Evolutionary conservation across 2,888 invertebrate species (phyloP), one percentile per base, ranked within the genome.

Genomic region (Pollenia amentaria): DNA sequence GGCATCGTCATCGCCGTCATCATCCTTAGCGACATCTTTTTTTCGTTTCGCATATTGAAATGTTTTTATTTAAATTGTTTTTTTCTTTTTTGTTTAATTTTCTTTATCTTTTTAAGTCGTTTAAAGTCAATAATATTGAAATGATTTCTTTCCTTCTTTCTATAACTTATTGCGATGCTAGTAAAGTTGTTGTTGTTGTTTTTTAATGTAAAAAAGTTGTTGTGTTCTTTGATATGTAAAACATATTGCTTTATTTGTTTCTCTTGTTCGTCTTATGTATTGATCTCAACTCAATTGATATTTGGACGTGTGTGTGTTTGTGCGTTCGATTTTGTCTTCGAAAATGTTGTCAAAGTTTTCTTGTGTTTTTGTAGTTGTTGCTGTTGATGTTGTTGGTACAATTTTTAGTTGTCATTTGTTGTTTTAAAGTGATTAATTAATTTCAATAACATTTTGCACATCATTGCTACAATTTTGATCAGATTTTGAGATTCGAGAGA

Each of bases 361-460:
- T 29, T 29, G 29, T 60, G 65, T 55, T 21, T 69, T 60, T 42
- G 48, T 79, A 53, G 62, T 72, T 53, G 55, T 75, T 55, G 69
- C 79, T 84, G 16, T 51, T 77, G 55, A 51, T 46, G 48, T 69
- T 78, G 53, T 73, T 87, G 51, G 65, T 78, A 62, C 16, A 78
- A 65, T 84, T 76, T 69, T 73, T 73, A 78, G 84, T 87, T 87
- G 87, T 87, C 87, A 87, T 87, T 87, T 87, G 87, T 87, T 84
- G 84, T 77, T 87, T 87, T 73, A 81, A 84, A 87, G 87, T 87
- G 87, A 87, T 87, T 87, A 87, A 87, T 87, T 87, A 84, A 87
- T 87, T 87, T 87, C 87, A 87, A 87, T 84, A 87, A 84, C 84
- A 87, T 84, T 87, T 87, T 84, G 87, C 87, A 87, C 84, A 81